Evolutionary conservation across 2,888 invertebrate genomes (phyloP), one percentile per base, ranked within the genome.

Genomic region (Nebria brevicollis): DNA sequence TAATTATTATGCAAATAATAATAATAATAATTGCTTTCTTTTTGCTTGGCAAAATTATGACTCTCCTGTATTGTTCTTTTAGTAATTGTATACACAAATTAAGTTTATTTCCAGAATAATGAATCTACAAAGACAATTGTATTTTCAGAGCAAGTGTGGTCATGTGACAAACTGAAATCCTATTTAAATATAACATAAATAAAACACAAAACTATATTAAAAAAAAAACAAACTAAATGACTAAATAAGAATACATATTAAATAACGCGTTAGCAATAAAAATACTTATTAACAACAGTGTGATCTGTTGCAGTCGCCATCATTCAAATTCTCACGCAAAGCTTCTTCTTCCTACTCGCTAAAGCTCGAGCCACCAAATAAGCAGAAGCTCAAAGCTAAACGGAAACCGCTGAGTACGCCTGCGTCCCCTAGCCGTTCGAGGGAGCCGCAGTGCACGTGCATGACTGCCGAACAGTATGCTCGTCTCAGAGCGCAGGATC

Each of bases 241-340:
- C 26, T 66, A 66, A 68, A n/a, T 25, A 68, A 68, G 26, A 68
- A 25, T 25, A 66, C 72, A 73, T 64, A 65, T 65, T 74, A 66
- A 78, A 78, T 68, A 80, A 72, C 75, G 70, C 42, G 75, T 75
- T 75, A 68, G 81, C 73, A 66, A 81, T 84, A 86, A 87, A 85
- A 85, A 86, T 87, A 86, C 87, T 88, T 87, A 88, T 87, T 88
- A 87, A 87, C 86, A 85, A 88, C 87, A 92, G 92, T 92, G 91
- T 91, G 92, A 92, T 91, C 90, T 91, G 90, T 93, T 94, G 91
- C 95, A 98, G 98, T 97, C 96, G 91, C 97, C 97, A 89, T 96
- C 97, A 91, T 98, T 97, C 94, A 97, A 97, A 93, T 97, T 97
- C 92, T 96, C 97, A 89, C 94, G 98, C 90, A 98, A 98, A 93